Conservation (phyloP, 1,140 invertebrate species). For the Drosophila obscura region DNA sequence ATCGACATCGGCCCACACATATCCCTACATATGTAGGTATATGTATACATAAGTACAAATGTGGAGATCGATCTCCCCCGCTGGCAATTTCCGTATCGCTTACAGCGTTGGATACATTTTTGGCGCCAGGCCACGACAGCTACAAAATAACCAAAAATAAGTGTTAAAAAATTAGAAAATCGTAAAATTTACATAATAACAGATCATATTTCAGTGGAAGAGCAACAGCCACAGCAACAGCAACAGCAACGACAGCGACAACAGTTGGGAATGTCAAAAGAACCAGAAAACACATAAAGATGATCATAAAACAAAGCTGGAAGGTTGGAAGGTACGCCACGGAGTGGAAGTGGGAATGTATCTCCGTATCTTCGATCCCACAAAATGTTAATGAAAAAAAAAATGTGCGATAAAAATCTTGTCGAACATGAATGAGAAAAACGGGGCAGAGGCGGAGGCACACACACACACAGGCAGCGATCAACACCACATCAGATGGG, state of each 20-base stretch:
- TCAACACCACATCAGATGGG: conserved; percentile 46
- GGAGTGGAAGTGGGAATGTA: conserved; percentile 20
- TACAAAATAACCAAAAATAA: conserved; percentile 42
- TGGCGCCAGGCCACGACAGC: conserved; percentile 59
- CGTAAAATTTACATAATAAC: conserved; percentile 82
- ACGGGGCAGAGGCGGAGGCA: conserved; percentile 35
- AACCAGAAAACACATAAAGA: conserved; percentile 63
- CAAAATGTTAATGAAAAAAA: conserved; percentile 79
- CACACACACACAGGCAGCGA: conserved; percentile 51
- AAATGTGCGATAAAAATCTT: conserved; percentile 75
- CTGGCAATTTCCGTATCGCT: conserved; percentile 30
- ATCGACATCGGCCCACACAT: conserved; percentile 26
- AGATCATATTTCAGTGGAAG: conserved; percentile 66
- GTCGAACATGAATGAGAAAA: conserved; percentile 77
- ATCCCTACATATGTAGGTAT: not conserved
- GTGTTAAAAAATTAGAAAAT: conserved; percentile 79
- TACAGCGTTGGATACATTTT: conserved; percentile 27
- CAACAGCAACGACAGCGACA: conserved; percentile 42
- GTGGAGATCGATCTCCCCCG: not conserved
- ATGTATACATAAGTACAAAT: not conserved
- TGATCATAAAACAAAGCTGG: conserved; percentile 36
- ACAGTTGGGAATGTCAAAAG: conserved; percentile 65
- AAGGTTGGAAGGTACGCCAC: not conserved
- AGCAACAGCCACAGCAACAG: not conserved
- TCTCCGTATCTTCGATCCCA: conserved; percentile 27